A percentile compares a stretch with the other conserved stretches of the same genome.
Conservation (phyloP, 2,113 vertebrate species). For the Tautogolabrus adspersus region DNA sequence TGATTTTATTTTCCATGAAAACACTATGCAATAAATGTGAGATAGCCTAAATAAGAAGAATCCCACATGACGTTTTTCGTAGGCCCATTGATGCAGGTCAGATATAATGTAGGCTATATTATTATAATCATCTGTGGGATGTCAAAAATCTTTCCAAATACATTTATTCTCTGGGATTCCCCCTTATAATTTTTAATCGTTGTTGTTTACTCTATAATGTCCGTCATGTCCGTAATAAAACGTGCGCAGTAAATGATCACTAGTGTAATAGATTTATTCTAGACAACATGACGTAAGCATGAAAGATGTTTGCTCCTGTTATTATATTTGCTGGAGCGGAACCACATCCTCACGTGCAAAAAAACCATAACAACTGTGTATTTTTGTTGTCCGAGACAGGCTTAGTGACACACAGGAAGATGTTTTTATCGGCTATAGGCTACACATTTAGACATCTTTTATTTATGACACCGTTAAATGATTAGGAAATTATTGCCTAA, state of each 20-base stretch:
- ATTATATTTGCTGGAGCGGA: conserved; percentile 64
- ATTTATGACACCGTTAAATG: too few species aligned
- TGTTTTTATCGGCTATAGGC: conserved; percentile 14
- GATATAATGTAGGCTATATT: background rate
- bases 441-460: too few species aligned
- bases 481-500: too few species aligned
- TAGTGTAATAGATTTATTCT: conserved; percentile 52
- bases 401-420: background rate
- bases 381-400: conserved; percentile 56
- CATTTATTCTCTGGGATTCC: background rate
- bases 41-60: background rate
- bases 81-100: background rate
- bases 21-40: background rate
- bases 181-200: background rate
- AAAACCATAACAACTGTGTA: conserved; percentile 55
- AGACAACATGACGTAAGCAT: conserved; percentile 56
- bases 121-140: background rate
- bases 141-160: background rate
- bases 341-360: conserved; percentile 72
- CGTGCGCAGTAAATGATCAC: conserved; percentile 39
- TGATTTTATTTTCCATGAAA: background rate
- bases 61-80: too few species aligned
- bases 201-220: background rate
- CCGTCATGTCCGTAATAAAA: conserved; percentile 4
- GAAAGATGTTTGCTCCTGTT: conserved; percentile 62